A percentile compares a stretch with the other conserved stretches of the same genome.
phyloP scores from a whole-genome alignment of 2,888 invertebrate genomes.

The Drosophila fulvimacula region DNA sequence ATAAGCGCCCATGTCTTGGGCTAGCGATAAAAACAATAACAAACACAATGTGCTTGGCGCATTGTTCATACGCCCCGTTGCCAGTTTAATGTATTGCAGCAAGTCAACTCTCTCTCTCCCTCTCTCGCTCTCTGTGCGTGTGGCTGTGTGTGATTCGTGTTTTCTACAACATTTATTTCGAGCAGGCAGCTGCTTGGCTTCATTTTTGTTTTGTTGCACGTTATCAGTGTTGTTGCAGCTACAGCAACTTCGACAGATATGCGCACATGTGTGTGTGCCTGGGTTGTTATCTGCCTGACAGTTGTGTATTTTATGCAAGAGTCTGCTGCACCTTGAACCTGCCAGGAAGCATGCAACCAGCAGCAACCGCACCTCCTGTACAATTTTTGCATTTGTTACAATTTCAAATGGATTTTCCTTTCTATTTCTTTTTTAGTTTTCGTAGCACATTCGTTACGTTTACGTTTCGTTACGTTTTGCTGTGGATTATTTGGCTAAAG shows the following conservation, averaged over 20 bases:
- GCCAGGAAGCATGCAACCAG: slow-evolving; percentile 1
- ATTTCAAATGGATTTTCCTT: slow-evolving; percentile 68
- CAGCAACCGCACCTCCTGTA: slow-evolving; percentile 36
- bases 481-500: slow-evolving; percentile 61
- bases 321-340: slow-evolving; percentile 55
- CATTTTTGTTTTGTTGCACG: slow-evolving; percentile 47
- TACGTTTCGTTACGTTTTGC: slow-evolving; percentile 56
- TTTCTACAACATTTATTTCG: slow-evolving; percentile 61
- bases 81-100: slow-evolving; percentile 45
- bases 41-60: slow-evolving; percentile 66
- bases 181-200: slow-evolving; percentile 52
- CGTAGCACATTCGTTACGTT: slow-evolving; percentile 48
- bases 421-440: slow-evolving; percentile 5
- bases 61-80: slow-evolving; percentile 76
- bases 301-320: slow-evolving; percentile 62
- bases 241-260: slow-evolving; percentile 57
- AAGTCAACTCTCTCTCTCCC: slow-evolving; percentile 14
- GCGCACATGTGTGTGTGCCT: slow-evolving; percentile 28
- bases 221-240: slow-evolving; percentile 75
- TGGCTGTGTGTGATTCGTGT: slow-evolving; percentile 31
- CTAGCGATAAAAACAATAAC: slow-evolving; percentile 59
- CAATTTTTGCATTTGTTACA: slow-evolving; percentile 71
- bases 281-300: slow-evolving; percentile 51
- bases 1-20: slow-evolving; percentile 70
- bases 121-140: neutral